Base-by-base conservation (phyloP, 2,113 vertebrate genomes). In the Centropus unirufus region DNA sequence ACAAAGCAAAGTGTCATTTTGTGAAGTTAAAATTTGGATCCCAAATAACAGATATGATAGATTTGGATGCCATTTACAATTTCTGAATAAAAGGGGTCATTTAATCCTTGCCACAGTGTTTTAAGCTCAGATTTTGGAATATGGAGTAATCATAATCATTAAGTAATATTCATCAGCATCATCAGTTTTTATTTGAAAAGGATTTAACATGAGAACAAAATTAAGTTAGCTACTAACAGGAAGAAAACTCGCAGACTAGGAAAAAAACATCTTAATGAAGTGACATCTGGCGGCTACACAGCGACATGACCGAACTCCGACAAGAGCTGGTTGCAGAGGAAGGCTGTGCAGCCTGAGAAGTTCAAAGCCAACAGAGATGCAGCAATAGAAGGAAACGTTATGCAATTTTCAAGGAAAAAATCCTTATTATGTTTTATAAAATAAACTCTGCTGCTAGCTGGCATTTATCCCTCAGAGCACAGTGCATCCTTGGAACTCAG, bases 261-360 rank as follows among this genome's bases (percentile, higher is more conserved):
- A 15, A 49, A 49, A 18, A 6, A n/a, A 66, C 42, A 11, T 14
- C 93, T 92, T 54, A 3, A 32, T n/a, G 12, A 96, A 22, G 79
- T 52, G 96, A 74, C 96, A 85, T 74, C 90, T 95, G 74, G 92
- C 83, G 96, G 92, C 68, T 24, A 17, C 23, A 1, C 3, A 5
- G 51, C 8, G 39, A 2, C 62, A 64, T 19, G 51, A n/a, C 79
- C 24, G 27, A 36, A 15, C 14, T 3, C 27, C 4, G 8, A 9
- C 8, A 11, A 34, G 3, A 8, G 26, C 3, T 52, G 14, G 34
- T 18, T 23, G 4, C 22, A 5, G 29, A 17, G 32, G 26, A 21
- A 4, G 27, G 6, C 23, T 12, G 2, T 15, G 8, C 21, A 26
- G 40, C 40, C 34, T 24, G 15, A 7, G 23, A 27, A 40, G 32